Conservation (phyloP, 2,113 vertebrate genomes). For the Indri indri region DNA sequence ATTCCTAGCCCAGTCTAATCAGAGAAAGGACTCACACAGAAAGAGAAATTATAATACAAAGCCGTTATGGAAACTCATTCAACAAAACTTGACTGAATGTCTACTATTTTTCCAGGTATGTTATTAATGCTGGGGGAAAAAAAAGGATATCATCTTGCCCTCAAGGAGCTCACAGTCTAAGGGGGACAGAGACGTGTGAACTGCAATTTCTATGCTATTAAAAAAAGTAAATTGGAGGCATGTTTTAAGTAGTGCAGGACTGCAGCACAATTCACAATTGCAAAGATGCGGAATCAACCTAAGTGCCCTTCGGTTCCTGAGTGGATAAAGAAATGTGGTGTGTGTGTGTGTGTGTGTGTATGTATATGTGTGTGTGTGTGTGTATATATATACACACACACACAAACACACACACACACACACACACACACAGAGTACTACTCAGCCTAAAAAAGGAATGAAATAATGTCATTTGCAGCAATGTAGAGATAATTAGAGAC, state of each 20-base stretch:
- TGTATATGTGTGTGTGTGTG: too few species aligned
- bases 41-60: neutral
- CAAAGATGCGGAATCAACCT: too few species aligned
- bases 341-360: too few species aligned
- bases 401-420: too few species aligned
- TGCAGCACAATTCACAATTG: too few species aligned
- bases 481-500: too few species aligned
- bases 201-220: neutral
- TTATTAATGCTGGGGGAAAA: neutral
- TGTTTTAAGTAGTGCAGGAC: neutral
- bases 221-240: neutral
- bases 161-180: neutral
- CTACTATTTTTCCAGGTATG: neutral
- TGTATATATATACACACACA: too few species aligned
- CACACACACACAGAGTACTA: too few species aligned
- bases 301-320: too few species aligned
- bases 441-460: too few species aligned
- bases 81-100: neutral
- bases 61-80: neutral
- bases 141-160: neutral
- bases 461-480: too few species aligned
- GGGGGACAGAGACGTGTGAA: neutral
- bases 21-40: neutral
- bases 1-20: neutral
- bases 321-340: too few species aligned